Evolutionary conservation across 2,113 vertebrate species (phyloP).

Genomic region (Pedetes capensis): DNA sequence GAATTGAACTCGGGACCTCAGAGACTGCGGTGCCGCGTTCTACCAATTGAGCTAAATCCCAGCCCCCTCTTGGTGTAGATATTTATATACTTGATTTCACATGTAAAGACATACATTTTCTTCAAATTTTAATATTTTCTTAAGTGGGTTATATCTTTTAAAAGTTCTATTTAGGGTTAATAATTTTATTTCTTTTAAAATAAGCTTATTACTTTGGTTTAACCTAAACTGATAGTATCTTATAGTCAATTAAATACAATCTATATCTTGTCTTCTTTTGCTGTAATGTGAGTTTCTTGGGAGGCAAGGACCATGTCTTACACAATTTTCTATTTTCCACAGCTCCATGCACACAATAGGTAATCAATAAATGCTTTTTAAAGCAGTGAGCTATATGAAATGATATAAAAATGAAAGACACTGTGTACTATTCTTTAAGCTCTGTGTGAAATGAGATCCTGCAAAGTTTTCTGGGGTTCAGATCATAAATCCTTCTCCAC

Average conservation of each 20-base stretch:
- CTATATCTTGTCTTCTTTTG: background rate
- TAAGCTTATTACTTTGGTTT: background rate
- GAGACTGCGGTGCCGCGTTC: no score
- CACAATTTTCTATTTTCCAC: conserved; percentile 14
- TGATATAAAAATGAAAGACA: conserved; percentile 44
- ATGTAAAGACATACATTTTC: background rate
- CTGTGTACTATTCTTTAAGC: background rate
- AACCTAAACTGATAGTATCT: background rate
- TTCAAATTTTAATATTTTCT: background rate
- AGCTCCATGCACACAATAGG: conserved; percentile 18
- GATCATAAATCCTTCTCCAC: background rate
- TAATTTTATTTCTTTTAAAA: background rate
- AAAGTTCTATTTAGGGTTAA: background rate
- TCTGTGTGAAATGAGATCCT: conserved; percentile 26
- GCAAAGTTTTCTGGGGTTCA: background rate
- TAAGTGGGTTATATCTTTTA: background rate
- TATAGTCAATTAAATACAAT: background rate
- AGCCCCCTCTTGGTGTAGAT: background rate
- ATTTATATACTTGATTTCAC: background rate
- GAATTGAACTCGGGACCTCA: no score
- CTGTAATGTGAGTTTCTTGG: background rate
- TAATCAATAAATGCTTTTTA: conserved; percentile 50
- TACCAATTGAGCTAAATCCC: no score
- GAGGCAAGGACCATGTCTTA: background rate
- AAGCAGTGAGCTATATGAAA: background rate